A percentile compares a stretch with the other conserved stretches of the same genome.
phyloP scores from a whole-genome alignment of 2,113 vertebrate species.

The Platysternon megacephalum region DNA sequence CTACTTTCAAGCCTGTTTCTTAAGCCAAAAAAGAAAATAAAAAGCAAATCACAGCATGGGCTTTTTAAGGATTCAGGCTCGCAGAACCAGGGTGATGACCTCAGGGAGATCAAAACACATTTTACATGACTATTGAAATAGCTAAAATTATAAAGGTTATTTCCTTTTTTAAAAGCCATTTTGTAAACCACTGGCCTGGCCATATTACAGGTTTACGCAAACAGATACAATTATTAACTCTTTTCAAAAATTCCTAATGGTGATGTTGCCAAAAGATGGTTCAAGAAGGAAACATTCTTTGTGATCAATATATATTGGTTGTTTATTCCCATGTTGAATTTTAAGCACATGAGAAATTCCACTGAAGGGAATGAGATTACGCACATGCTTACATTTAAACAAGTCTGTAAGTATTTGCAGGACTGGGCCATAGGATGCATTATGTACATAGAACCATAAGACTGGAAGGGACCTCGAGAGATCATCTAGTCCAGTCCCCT shows the following conservation, averaged over 20 bases:
- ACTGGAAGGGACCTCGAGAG: too few species aligned
- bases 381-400: background rate
- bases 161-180: conserved; percentile 13
- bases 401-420: conserved; percentile 1
- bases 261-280: background rate
- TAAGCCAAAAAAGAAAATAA: conserved; percentile 72
- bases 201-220: background rate
- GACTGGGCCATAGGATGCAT: background rate
- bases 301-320: conserved; percentile 14
- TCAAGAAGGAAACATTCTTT: background rate
- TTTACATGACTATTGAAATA: background rate
- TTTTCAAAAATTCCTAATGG: background rate
- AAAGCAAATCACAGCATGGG: conserved; percentile 57
- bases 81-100: conserved; percentile 16
- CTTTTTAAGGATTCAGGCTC: conserved; percentile 59
- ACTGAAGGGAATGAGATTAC: background rate
- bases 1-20: conserved; percentile 72
- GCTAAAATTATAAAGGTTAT: background rate
- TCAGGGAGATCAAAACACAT: conserved; percentile 35
- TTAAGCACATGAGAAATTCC: background rate
- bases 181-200: background rate
- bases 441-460: background rate
- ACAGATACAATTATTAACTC: background rate
- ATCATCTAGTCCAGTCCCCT: too few species aligned
- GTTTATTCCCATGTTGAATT: background rate